Evolutionary conservation across 2,888 invertebrate genomes (phyloP), one percentile per base, ranked within the genome.

Genomic region (Drosophila colorata): DNA sequence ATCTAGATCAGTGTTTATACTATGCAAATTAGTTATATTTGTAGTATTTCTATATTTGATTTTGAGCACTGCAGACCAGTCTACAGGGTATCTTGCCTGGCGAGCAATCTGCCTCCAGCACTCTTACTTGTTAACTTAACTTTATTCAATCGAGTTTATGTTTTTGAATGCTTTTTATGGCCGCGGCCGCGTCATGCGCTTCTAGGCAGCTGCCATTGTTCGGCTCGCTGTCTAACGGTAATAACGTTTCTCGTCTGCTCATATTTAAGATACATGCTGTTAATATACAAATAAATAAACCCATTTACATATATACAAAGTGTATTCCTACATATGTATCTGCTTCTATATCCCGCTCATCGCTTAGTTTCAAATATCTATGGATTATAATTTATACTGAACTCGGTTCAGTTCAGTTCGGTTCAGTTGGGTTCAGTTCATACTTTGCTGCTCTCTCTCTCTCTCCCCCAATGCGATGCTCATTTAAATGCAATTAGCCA

Each of bases 91-190:
- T 60, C 2, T 33, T 20, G 31, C 7, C 11, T 16, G 37, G 25
- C 25, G 16, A 5, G 8, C 57, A 14, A 2, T 4, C 16, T 31
- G 9, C 2, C 16, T 9, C 8, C 2, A n/a, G n/a, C 37, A 44
- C 59, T 59, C 31, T 58, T 44, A 59, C 28, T 58, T 47, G 48
- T 48, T 49, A 43, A 37, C 47, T 64, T 77, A 77, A 77, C 61
- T 79, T 79, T 67, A 73, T 80, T 80, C 80, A 77, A 80, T 80
- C 57, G 69, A 79, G 69, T 72, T 76, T 67, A 74, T 78, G 81
- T 67, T 68, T 64, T 53, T 73, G 64, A 73, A 65, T 68, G 69
- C 18, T 64, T 53, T 70, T 52, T 70, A 61, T 55, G 35, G 33
- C 41, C 48, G 23, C 37, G 20, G 49, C 44, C 35, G 48, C 65